A percentile compares a stretch with the other conserved stretches of the same genome.
phyloP scores from a whole-genome alignment of 23 tunicate genomes.

The Botrylloides violaceus region DNA sequence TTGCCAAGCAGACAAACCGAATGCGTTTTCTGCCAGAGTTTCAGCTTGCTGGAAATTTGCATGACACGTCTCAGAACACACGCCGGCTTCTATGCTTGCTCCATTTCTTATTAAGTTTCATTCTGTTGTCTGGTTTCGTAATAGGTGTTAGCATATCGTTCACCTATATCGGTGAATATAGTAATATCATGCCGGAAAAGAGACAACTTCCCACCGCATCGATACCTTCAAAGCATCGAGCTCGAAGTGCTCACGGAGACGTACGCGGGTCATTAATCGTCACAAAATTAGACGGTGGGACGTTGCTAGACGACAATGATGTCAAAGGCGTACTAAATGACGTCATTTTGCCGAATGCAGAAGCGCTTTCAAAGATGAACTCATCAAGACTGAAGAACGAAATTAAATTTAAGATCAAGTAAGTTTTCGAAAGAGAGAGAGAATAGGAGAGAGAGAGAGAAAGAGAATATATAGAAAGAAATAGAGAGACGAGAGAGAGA shows the following conservation, averaged over 20 bases:
- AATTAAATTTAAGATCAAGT: slow-evolving; percentile 8
- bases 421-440: not conserved
- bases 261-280: slow-evolving; percentile 13
- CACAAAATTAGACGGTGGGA: slow-evolving; percentile 3
- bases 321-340: not conserved
- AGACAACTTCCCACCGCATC: slow-evolving; percentile 14
- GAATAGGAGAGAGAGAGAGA: too few species aligned
- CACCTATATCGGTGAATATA: not conserved
- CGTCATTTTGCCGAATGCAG: not conserved
- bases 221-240: slow-evolving; percentile 14
- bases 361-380: slow-evolving; percentile 2
- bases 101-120: too few species aligned
- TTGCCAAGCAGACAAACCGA: too few species aligned
- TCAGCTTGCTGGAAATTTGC: too few species aligned
- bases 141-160: too few species aligned
- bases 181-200: slow-evolving; percentile 8
- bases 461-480: too few species aligned
- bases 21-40: too few species aligned
- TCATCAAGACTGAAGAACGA: slow-evolving; percentile 14
- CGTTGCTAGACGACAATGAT: not conserved
- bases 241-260: not conserved
- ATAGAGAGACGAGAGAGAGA: too few species aligned
- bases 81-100: too few species aligned
- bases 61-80: too few species aligned
- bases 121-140: too few species aligned